These are phyloP conservation scores for Nezara viridula DNA, from an alignment of 2,888 invertebrate species.

Conservation along the genomic window DNA sequence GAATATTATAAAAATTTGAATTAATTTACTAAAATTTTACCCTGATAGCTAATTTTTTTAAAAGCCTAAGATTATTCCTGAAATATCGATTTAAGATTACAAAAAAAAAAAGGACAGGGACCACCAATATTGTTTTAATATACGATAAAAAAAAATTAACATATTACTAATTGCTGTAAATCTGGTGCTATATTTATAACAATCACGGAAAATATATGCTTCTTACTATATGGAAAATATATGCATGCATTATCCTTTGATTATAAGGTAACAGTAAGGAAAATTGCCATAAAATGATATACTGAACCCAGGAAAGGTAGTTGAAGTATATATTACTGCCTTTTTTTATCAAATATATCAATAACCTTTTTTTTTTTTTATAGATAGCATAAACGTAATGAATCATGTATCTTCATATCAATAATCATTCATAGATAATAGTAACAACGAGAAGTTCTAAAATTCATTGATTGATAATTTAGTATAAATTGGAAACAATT, in stretches of 20 bases:
- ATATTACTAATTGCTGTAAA: background rate
- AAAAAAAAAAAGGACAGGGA: too few relatives aligned
- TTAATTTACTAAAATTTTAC: background rate
- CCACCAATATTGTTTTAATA: background rate
- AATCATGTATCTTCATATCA: too few relatives aligned
- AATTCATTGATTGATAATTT: too few relatives aligned
- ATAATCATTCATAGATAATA: too few relatives aligned
- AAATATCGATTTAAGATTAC: background rate
- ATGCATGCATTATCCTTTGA: too few relatives aligned
- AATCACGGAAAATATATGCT: background rate
- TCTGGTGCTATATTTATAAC: background rate
- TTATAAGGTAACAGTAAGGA: too few relatives aligned
- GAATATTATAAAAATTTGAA: slow-evolving; percentile 3
- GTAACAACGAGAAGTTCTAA: too few relatives aligned
- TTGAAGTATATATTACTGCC: background rate
- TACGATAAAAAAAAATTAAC: background rate
- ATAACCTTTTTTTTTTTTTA: too few relatives aligned
- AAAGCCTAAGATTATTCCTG: background rate
- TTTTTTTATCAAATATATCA: background rate
- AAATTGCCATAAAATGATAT: too few relatives aligned
- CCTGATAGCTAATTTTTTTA: background rate
- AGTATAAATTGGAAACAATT: background rate
- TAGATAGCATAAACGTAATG: too few relatives aligned
- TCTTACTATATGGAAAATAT: too few relatives aligned
- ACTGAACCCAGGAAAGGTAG: background rate